Conservation (phyloP, 2,888 invertebrate genomes). For the Thysanoteuthis rhombus region DNA sequence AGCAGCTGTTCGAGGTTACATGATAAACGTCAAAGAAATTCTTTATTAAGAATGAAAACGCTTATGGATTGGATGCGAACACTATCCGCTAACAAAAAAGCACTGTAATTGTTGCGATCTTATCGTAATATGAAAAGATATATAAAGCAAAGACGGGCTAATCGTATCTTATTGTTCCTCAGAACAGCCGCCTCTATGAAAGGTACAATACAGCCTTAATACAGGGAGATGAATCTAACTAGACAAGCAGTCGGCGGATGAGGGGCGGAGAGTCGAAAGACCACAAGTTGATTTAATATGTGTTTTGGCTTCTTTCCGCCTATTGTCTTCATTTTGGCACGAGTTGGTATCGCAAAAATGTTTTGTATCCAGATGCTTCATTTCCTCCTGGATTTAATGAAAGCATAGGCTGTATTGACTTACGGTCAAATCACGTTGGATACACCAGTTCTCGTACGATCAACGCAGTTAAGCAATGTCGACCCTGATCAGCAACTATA, state of each 20-base stretch:
- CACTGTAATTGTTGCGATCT: neutral
- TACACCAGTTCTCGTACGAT: no score
- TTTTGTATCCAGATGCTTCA: neutral
- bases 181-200: neutral
- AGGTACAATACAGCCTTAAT: neutral
- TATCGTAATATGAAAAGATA: neutral
- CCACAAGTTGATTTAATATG: neutral
- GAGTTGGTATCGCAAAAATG: neutral
- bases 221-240: neutral
- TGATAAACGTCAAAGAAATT: neutral
- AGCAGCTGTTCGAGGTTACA: neutral
- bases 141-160: neutral
- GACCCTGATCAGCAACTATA: no score
- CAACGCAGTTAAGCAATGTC: no score
- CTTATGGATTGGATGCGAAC: neutral
- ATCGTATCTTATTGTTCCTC: neutral
- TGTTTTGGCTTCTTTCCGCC: neutral
- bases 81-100: neutral
- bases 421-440: no score
- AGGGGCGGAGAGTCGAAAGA: no score
- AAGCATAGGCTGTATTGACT: neutral
- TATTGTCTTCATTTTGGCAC: neutral
- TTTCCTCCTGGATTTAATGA: neutral
- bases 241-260: neutral
- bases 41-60: neutral